Evolutionary conservation across 53 echinoderm and acorn worm genomes (phyloP).

Genomic region (Apostichopus leukothele): DNA sequence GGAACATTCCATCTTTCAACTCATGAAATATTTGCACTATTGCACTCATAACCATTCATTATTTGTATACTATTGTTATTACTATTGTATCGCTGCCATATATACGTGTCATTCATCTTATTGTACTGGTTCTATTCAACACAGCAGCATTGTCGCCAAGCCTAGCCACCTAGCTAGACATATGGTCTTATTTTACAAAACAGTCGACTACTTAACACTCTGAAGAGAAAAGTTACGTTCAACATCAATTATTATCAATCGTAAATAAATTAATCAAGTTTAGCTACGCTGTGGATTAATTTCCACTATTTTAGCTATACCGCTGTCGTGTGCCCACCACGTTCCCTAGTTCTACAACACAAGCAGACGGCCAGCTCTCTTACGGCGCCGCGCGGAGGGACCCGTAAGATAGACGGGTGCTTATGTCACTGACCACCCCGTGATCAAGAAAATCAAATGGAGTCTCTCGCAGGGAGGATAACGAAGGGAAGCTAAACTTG

Average conservation of each 20-base stretch:
- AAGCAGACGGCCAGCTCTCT: background rate
- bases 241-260: conserved; percentile 28
- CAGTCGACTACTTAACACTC: conserved; percentile 13
- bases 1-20: no score
- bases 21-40: no score
- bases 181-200: background rate
- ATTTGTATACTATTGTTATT: no score
- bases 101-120: no score
- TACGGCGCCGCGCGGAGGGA: background rate
- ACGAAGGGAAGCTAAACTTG: background rate
- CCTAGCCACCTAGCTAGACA: background rate
- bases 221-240: conserved; percentile 20
- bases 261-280: conserved; percentile 9
- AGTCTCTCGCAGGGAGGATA: conserved; percentile 29
- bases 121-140: no score
- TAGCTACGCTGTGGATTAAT: conserved; percentile 21
- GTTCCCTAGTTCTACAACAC: background rate
- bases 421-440: conserved; percentile 21
- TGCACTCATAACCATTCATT: no score
- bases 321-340: conserved; percentile 28
- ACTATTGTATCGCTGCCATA: no score
- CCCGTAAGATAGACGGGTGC: conserved; percentile 5
- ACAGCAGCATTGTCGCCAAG: background rate
- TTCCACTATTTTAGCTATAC: background rate
- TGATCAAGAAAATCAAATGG: conserved; percentile 23